Percentiles rank a stretch among this genome's conserved stretches.
Evolutionary conservation across 2,113 vertebrate species (phyloP).

Genomic region (Eolophus roseicapilla): DNA sequence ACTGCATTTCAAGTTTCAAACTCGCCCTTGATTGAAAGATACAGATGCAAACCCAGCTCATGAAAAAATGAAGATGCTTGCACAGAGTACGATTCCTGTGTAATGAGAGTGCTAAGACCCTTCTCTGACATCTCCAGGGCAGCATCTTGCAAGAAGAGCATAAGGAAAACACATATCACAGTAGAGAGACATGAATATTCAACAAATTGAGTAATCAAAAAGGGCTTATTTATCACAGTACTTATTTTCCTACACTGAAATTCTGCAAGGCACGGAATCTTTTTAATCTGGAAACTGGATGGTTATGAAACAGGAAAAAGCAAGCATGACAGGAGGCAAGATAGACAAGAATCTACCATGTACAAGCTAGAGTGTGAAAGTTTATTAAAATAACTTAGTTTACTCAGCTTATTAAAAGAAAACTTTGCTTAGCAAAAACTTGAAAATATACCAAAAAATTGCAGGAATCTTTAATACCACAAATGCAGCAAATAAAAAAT

Average conservation of each 20-base stretch:
- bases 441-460: neutral
- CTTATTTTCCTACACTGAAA: neutral
- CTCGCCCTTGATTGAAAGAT: neutral
- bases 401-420: neutral
- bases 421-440: neutral
- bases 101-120: neutral
- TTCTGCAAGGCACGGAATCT: neutral
- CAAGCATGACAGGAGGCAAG: neutral
- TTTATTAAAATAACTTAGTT: neutral
- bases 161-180: neutral
- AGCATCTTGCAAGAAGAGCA: neutral
- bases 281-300: neutral
- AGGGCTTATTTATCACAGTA: neutral
- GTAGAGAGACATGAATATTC: neutral
- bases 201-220: neutral
- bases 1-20: neutral
- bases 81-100: neutral
- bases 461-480: neutral
- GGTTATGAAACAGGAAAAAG: neutral
- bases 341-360: neutral
- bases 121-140: neutral
- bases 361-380: neutral
- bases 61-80: neutral
- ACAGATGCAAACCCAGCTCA: neutral
- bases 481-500: neutral